phyloP scores from a whole-genome alignment of 1,140 invertebrate species.

The Sinella curviseta region DNA sequence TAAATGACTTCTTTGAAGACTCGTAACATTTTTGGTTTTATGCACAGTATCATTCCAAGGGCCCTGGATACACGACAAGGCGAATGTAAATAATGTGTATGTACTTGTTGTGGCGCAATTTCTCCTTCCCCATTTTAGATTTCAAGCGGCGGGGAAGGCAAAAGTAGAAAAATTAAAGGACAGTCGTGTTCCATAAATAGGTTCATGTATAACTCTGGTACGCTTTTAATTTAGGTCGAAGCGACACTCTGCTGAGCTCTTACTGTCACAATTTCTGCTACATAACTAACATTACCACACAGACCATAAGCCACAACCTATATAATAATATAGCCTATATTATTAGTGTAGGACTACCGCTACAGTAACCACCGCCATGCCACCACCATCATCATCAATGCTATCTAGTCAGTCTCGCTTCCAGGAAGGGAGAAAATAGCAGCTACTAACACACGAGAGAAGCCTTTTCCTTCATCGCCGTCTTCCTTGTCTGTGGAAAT shows the following conservation, averaged over 20 bases:
- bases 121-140: too few species aligned
- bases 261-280: neutral
- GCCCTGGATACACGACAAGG: too few species aligned
- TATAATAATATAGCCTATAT: neutral
- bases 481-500: neutral
- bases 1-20: neutral
- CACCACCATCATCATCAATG: neutral
- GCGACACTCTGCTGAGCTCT: neutral
- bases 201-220: too few species aligned
- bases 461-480: neutral
- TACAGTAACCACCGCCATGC: neutral
- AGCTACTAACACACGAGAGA: too few species aligned
- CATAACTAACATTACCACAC: conserved; percentile 5
- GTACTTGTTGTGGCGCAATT: too few species aligned
- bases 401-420: neutral
- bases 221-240: conserved; percentile 6
- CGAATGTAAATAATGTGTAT: too few species aligned
- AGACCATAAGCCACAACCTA: neutral
- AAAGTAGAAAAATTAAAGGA: neutral
- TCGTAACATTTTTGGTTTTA: neutral
- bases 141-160: too few species aligned
- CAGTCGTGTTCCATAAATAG: too few species aligned
- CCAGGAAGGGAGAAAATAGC: neutral
- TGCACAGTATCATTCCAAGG: too few species aligned
- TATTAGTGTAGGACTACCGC: neutral